phyloP scores from a whole-genome alignment of 1,140 invertebrate genomes.

The Archegozetes longisetosus region DNA sequence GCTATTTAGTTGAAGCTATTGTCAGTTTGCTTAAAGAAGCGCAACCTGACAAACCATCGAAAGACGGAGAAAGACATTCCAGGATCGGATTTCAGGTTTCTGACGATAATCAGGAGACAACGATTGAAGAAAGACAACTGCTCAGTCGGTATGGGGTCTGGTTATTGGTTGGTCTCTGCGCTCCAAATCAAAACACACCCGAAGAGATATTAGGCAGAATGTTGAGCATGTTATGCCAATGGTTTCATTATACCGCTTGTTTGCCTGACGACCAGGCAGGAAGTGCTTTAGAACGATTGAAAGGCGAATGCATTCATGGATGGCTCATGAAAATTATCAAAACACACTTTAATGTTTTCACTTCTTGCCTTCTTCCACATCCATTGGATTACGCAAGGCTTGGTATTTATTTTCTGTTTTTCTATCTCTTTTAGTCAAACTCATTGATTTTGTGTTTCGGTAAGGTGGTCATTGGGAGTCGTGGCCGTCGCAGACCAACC shows the following conservation, averaged over 20 bases:
- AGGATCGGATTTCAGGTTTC: neutral
- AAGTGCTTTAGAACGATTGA: slow-evolving; percentile 73
- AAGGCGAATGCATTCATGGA: slow-evolving; percentile 75
- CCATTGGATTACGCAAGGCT: slow-evolving; percentile 76
- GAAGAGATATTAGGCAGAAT: slow-evolving; percentile 74
- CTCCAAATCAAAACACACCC: slow-evolving; percentile 58
- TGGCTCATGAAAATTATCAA: slow-evolving; percentile 75
- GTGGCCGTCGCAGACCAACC: slow-evolving; percentile 56
- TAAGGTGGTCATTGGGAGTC: slow-evolving; percentile 36
- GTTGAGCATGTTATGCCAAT: slow-evolving; percentile 91
- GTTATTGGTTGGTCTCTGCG: slow-evolving; percentile 84
- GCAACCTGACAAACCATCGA: slow-evolving; percentile 24
- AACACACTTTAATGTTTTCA: slow-evolving; percentile 69
- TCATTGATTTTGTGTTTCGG: slow-evolving; percentile 12
- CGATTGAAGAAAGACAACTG: slow-evolving; percentile 57
- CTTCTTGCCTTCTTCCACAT: slow-evolving; percentile 67
- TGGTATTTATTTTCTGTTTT: slow-evolving; percentile 31
- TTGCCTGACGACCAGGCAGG: slow-evolving; percentile 80
- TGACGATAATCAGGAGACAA: slow-evolving; percentile 19
- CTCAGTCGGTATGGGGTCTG: slow-evolving; percentile 91
- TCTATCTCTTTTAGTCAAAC: slow-evolving; percentile 1
- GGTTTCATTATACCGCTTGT: slow-evolving; percentile 95
- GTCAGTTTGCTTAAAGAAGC: slow-evolving; percentile 33
- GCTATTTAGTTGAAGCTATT: slow-evolving; percentile 89
- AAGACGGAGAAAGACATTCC: slow-evolving; percentile 18